phyloP scores from a whole-genome alignment of 2,113 vertebrate genomes.

The Paratilapia polleni region DNA sequence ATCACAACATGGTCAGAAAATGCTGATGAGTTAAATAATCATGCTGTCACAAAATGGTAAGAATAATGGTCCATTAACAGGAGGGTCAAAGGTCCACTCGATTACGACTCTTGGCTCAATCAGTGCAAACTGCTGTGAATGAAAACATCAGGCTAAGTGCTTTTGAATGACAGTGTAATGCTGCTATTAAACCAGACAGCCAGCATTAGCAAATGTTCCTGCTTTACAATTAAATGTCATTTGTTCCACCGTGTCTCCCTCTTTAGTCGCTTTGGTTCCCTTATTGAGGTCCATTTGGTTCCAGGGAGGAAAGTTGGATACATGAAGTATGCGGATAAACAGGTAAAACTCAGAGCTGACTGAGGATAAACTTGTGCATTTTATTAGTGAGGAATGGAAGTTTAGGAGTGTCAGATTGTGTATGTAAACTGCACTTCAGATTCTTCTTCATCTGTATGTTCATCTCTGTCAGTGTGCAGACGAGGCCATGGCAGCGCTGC shows the following conservation, averaged over 20 bases:
- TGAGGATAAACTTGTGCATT: not conserved
- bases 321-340: constrained; percentile 91
- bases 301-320: constrained; percentile 94
- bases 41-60: not conserved
- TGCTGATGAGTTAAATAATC: not conserved
- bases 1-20: not conserved
- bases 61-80: not conserved
- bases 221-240: not conserved
- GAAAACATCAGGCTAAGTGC: constrained; percentile 6
- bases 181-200: not conserved
- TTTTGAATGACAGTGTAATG: not conserved
- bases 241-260: not conserved
- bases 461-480: constrained; percentile 80
- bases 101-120: not conserved
- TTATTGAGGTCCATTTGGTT: constrained; percentile 93
- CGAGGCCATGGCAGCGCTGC: constrained; percentile 88
- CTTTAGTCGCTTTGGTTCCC: constrained; percentile 89
- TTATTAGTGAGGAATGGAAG: not conserved
- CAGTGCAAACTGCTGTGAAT: not conserved
- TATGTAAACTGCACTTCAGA: not conserved
- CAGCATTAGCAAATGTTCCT: not conserved
- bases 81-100: not conserved
- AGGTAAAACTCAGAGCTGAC: constrained; percentile 44
- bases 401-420: too few species aligned
- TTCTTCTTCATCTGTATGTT: not conserved